Evolutionary conservation across 2,797 vertebrate genomes (phyloP).

Genomic region (Paguma larvata): DNA sequence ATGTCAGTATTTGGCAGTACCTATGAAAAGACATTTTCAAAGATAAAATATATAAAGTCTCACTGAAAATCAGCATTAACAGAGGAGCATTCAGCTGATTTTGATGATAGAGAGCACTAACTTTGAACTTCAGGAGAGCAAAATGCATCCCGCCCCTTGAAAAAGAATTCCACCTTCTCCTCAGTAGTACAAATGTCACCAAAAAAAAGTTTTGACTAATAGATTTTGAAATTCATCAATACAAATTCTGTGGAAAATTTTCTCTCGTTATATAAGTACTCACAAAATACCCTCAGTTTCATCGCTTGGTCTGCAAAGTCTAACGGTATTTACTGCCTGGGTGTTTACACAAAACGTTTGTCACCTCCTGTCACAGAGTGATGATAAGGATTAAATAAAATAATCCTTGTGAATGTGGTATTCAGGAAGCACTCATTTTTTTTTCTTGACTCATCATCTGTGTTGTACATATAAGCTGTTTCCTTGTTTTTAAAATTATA

Average conservation of each 20-base stretch:
- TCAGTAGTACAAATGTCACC: neutral
- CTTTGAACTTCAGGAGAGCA: constrained; percentile 19
- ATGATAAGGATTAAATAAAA: constrained; percentile 1
- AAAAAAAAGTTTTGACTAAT: neutral
- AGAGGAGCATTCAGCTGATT: constrained; percentile 55
- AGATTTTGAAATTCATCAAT: constrained; percentile 21
- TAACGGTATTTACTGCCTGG: neutral
- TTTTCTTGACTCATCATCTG: neutral
- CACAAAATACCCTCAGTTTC: neutral
- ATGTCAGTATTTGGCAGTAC: constrained; percentile 51
- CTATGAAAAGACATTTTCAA: constrained; percentile 66
- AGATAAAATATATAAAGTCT: constrained; percentile 53
- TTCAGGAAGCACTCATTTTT: neutral
- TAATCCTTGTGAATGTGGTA: neutral
- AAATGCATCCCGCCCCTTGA: neutral
- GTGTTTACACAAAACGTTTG: neutral
- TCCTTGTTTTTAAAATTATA: neutral
- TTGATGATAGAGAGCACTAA: constrained; percentile 31
- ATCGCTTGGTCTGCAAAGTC: neutral
- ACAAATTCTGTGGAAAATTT: constrained; percentile 14
- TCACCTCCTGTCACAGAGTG: neutral
- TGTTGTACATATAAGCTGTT: neutral
- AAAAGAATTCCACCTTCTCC: neutral
- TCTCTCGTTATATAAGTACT: neutral
- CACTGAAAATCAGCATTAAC: constrained; percentile 46